phyloP scores from a whole-genome alignment of 2,888 invertebrate species.

The Zhengitettix transpicula region DNA sequence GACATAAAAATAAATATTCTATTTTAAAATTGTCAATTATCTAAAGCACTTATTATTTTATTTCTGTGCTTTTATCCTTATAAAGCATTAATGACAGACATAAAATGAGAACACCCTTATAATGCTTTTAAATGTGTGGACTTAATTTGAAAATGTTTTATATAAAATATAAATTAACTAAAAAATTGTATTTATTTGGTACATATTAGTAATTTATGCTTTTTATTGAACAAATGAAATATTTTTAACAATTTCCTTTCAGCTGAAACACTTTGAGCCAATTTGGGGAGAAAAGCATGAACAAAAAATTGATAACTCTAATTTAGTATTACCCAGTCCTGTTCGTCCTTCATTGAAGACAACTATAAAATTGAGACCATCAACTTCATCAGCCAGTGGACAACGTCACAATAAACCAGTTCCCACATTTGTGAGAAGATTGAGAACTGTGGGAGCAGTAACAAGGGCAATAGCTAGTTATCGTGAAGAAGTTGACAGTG shows the following conservation, averaged over 20 bases:
- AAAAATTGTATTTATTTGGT: no score
- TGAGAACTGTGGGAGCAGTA: constrained; percentile 33
- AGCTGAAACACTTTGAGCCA: constrained; percentile 85
- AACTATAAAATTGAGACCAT: constrained; percentile 46
- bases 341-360: constrained; percentile 44
- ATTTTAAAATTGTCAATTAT: no score
- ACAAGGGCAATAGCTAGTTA: constrained; percentile 42
- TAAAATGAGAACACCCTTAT: no score
- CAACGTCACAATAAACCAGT: constrained; percentile 21
- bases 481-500: constrained; percentile 20
- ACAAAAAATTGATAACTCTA: constrained; percentile 13
- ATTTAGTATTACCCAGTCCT: constrained; percentile 5
- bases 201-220: no score
- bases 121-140: no score
- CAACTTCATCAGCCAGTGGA: constrained; percentile 24
- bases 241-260: constrained; percentile 10
- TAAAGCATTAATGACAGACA: no score
- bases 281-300: constrained; percentile 72
- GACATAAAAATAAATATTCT: no score
- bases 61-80: no score
- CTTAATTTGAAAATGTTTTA: no score
- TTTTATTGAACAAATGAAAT: no score
- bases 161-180: no score
- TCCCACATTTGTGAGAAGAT: constrained; percentile 1
- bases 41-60: no score